phyloP scores from a whole-genome alignment of 2,888 invertebrate genomes.

The Empis stercorea region DNA sequence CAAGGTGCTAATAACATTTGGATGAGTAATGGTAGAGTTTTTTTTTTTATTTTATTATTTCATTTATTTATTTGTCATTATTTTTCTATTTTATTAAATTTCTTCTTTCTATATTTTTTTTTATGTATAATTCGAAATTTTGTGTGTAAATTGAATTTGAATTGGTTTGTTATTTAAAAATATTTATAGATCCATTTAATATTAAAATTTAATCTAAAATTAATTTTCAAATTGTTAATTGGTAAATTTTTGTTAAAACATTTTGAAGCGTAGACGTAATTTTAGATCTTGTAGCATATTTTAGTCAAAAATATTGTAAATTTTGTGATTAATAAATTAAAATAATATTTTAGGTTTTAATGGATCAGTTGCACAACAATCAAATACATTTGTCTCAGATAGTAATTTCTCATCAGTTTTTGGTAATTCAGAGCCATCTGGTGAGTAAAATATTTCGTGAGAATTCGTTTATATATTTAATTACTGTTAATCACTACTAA shows the following conservation, averaged over 20 bases:
- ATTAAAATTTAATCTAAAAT: no score
- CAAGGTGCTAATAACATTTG: conserved; percentile 37
- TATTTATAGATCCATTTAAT: no score
- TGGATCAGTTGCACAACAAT: conserved; percentile 32
- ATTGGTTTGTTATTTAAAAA: no score
- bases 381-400: conserved; percentile 66
- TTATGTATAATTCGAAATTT: not conserved
- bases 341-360: conserved; percentile 33
- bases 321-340: conserved; percentile 5
- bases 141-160: no score
- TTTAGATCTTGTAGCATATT: no score
- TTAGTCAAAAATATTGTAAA: no score
- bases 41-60: conserved; percentile 23
- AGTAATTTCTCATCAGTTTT: conserved; percentile 81
- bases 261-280: no score
- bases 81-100: conserved; percentile 5
- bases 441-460: conserved; percentile 38
- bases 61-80: not conserved
- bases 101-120: conserved; percentile 2
- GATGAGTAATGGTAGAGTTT: conserved; percentile 41
- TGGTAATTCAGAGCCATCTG: conserved; percentile 57
- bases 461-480: not conserved
- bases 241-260: no score
- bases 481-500: not conserved
- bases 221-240: no score